Evolutionary conservation across 2,888 invertebrate genomes (phyloP).

Genomic region (Clepsis dumicolana): DNA sequence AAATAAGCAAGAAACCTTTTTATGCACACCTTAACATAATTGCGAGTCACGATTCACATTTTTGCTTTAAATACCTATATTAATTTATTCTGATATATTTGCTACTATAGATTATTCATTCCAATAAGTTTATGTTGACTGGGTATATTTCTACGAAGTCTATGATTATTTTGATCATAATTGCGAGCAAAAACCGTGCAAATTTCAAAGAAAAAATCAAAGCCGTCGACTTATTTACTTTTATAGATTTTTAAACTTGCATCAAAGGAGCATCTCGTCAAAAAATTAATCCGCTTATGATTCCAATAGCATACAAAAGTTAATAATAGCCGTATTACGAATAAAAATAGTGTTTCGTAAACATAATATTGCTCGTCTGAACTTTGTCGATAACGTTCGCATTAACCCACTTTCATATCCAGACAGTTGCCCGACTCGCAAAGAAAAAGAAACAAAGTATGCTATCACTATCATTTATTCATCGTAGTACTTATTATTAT

Average conservation of each 20-base stretch:
- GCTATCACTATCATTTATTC: constrained; percentile 1
- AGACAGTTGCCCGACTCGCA: background rate
- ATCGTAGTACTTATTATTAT: background rate
- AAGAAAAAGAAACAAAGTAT: background rate
- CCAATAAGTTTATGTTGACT: no score
- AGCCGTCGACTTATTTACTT: background rate
- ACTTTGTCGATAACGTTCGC: constrained; percentile 17
- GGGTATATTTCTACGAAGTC: no score
- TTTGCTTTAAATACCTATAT: no score
- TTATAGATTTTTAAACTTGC: background rate
- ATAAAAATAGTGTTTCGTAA: constrained; percentile 22
- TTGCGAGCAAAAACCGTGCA: background rate
- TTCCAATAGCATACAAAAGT: constrained; percentile 7
- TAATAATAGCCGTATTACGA: constrained; percentile 19
- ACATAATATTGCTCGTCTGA: constrained; percentile 19
- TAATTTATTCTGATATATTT: no score
- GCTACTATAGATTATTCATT: no score
- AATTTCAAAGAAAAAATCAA: background rate
- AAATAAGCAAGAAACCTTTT: no score
- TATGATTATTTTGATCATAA: no score
- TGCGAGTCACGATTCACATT: no score
- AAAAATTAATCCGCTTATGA: constrained; percentile 21
- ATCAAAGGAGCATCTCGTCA: constrained; percentile 1
- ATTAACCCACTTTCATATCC: constrained; percentile 21
- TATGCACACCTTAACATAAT: no score